These are phyloP conservation scores for Enteromius thamalakanensis DNA, from an alignment of 2,797 vertebrate species.

Conservation along the genomic window DNA sequence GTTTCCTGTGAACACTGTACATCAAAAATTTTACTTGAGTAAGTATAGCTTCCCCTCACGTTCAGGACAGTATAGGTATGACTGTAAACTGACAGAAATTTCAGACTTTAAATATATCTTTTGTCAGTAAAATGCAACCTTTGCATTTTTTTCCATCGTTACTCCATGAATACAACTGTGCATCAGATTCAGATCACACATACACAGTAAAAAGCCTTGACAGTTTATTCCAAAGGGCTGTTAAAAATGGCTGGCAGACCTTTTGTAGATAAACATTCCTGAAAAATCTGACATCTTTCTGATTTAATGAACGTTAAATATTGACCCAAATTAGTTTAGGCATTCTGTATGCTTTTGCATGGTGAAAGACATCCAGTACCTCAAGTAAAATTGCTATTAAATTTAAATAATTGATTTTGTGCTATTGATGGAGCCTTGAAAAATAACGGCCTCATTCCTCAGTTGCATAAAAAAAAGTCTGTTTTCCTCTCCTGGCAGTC, in stretches of 20 bases:
- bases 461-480: slow-evolving; percentile 50
- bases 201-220: neutral
- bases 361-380: neutral
- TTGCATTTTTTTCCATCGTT: neutral
- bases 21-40: neutral
- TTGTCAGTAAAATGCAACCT: neutral
- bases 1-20: too few species aligned
- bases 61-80: neutral
- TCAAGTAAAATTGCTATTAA: slow-evolving; percentile 8
- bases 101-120: neutral
- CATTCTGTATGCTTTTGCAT: slow-evolving; percentile 5
- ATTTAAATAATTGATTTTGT: slow-evolving; percentile 50
- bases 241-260: slow-evolving; percentile 2
- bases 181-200: slow-evolving; percentile 19
- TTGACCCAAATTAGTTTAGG: slow-evolving; percentile 5
- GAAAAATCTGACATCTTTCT: neutral
- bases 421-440: slow-evolving; percentile 32
- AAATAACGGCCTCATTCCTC: neutral
- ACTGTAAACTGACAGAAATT: neutral
- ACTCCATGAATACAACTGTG: neutral
- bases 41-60: neutral
- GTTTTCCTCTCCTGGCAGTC: slow-evolving; percentile 62
- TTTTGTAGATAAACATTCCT: slow-evolving; percentile 8
- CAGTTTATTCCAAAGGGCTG: neutral
- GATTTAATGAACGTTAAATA: slow-evolving; percentile 13